Evolutionary conservation across 2,888 invertebrate genomes (phyloP).

Genomic region (Plagodis dolabraria): DNA sequence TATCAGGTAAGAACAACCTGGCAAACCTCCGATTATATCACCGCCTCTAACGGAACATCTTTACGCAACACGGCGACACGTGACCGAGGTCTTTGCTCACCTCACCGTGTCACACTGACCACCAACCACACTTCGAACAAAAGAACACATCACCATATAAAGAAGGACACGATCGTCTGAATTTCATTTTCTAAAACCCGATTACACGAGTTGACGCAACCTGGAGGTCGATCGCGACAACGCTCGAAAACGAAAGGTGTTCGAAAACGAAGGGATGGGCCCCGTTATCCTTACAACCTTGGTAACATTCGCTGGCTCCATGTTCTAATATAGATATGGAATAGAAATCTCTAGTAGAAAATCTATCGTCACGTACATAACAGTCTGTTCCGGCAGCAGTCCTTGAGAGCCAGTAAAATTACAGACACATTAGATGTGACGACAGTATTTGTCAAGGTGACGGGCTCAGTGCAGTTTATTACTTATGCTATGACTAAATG

Average conservation of each 20-base stretch:
- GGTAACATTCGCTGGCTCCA: constrained; percentile 32
- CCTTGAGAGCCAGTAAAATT: no score
- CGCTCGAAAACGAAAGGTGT: constrained; percentile 80
- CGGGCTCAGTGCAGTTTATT: no score
- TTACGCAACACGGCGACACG: constrained; percentile 18
- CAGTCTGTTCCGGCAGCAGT: no score
- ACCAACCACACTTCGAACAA: constrained; percentile 47
- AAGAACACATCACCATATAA: constrained; percentile 71
- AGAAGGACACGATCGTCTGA: constrained; percentile 65
- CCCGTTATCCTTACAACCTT: constrained; percentile 71
- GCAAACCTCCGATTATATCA: constrained; percentile 13
- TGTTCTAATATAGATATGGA: no score
- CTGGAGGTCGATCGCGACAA: constrained; percentile 65
- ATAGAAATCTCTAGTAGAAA: no score
- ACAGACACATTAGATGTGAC: no score
- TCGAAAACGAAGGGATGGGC: constrained; percentile 80
- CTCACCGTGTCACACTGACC: constrained; percentile 38
- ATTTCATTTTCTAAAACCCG: constrained; percentile 84
- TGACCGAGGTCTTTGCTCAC: constrained; percentile 23
- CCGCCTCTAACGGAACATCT: constrained; percentile 18
- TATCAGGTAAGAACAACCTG: no score
- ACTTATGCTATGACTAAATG: no score
- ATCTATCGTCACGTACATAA: no score
- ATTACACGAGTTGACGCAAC: constrained; percentile 74
- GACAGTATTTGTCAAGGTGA: no score